A percentile compares a stretch with the other conserved stretches of the same genome.
Evolutionary conservation across 2,888 invertebrate genomes (phyloP).

Genomic region (Meteorus colon): DNA sequence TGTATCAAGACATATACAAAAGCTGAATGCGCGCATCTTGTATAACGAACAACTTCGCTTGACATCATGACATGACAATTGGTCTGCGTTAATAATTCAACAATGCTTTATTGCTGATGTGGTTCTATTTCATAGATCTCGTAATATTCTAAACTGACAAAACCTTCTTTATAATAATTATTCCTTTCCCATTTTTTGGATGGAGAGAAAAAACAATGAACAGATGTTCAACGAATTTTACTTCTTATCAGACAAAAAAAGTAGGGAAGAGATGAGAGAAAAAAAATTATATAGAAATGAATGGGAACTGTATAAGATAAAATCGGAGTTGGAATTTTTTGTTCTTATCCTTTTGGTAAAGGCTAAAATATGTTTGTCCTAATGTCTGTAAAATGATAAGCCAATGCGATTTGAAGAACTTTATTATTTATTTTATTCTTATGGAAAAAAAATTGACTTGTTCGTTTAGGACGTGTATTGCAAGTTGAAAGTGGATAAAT

Average conservation of each 20-base stretch:
- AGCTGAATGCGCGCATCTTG: constrained; percentile 5
- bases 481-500: neutral
- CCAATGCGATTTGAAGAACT: neutral
- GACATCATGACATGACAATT: constrained; percentile 60
- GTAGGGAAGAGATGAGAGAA: neutral
- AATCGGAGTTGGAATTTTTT: neutral
- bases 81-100: constrained; percentile 52
- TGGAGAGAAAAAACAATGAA: neutral
- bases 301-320: neutral
- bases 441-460: neutral
- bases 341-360: neutral
- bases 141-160: no score
- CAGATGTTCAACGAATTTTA: neutral
- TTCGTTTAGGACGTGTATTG: neutral
- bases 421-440: neutral
- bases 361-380: neutral
- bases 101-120: constrained; percentile 27
- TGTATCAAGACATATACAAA: neutral
- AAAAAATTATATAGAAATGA: neutral
- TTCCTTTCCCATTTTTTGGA: neutral
- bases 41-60: constrained; percentile 46
- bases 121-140: no score
- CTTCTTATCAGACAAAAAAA: neutral
- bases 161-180: neutral
- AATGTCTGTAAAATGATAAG: neutral